Percentiles rank a stretch among this genome's conserved stretches.
phyloP scores from a whole-genome alignment of 64 coral and sea anemone genomes.

The Trachythela sp. region DNA sequence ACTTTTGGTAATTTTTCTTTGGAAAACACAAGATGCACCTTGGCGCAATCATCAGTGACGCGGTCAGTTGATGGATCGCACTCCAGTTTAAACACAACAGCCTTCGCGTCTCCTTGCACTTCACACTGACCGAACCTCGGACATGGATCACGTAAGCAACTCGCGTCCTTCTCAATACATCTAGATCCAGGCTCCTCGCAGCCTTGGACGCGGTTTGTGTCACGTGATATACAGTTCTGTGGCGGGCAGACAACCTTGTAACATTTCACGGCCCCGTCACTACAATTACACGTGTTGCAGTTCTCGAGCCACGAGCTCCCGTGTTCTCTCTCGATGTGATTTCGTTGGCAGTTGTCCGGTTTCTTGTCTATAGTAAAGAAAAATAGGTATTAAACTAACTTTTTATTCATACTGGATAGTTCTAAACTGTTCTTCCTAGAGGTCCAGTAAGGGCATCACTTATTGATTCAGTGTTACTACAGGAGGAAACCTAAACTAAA shows the following conservation, averaged over 20 bases:
- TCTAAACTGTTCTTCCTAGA: too few species aligned
- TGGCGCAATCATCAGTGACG: slow-evolving; percentile 14
- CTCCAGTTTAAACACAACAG: background rate
- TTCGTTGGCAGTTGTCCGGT: background rate
- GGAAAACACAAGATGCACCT: background rate
- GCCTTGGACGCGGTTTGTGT: slow-evolving; percentile 2
- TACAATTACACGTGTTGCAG: background rate
- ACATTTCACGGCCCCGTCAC: background rate
- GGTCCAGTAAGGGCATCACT: too few species aligned
- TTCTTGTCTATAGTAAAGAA: background rate
- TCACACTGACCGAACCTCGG: background rate
- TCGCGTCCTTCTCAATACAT: background rate
- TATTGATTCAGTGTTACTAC: too few species aligned
- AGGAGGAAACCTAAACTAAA: too few species aligned
- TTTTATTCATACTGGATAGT: background rate
- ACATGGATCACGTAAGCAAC: background rate
- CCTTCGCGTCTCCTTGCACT: background rate
- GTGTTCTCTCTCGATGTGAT: background rate
- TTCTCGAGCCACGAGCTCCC: background rate
- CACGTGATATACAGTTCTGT: background rate
- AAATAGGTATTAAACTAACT: background rate
- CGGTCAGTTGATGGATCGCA: background rate
- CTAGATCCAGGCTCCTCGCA: background rate
- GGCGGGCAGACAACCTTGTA: background rate
- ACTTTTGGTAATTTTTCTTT: slow-evolving; percentile 15